Percentiles rank a stretch among this genome's conserved stretches.
Evolutionary conservation across 2,888 invertebrate genomes (phyloP).

Genomic region (Geophilus truncorum): DNA sequence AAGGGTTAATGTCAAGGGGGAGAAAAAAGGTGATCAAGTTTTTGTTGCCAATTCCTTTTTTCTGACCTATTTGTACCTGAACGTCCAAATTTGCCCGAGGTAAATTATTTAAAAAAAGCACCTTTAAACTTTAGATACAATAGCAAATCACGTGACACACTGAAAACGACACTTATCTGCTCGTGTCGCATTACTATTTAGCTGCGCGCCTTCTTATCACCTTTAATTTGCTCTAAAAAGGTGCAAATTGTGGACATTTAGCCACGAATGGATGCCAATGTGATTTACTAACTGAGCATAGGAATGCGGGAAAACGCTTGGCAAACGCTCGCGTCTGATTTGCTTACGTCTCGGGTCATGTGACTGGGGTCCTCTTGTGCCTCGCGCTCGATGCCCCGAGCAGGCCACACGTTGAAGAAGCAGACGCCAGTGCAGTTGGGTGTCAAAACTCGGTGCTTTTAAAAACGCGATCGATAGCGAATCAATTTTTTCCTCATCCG

Average conservation of each 20-base stretch:
- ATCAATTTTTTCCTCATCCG: not conserved
- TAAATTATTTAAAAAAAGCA: slow-evolving; percentile 2
- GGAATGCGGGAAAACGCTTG: slow-evolving; percentile 13
- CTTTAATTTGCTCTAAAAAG: slow-evolving; percentile 7
- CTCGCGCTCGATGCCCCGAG: slow-evolving; percentile 17
- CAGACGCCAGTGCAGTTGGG: slow-evolving; percentile 23
- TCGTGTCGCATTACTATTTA: not conserved
- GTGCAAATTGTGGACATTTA: slow-evolving; percentile 25
- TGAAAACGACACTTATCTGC: not conserved
- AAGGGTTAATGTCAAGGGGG: slow-evolving; percentile 19
- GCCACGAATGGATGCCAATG: slow-evolving; percentile 25
- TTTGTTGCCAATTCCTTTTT: slow-evolving; percentile 14
- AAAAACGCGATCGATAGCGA: not conserved
- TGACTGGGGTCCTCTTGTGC: slow-evolving; percentile 27
- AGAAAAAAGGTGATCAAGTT: slow-evolving; percentile 19
- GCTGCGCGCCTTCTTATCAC: not conserved
- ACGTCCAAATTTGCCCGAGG: not conserved
- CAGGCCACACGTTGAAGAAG: slow-evolving; percentile 17
- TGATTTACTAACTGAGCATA: slow-evolving; percentile 22
- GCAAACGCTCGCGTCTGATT: slow-evolving; percentile 22
- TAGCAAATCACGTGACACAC: slow-evolving; percentile 1
- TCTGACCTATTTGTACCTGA: slow-evolving; percentile 24
- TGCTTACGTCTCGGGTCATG: slow-evolving; percentile 21
- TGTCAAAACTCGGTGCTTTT: slow-evolving; percentile 15
- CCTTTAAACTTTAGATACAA: slow-evolving; percentile 19